These are phyloP conservation scores for Oithona nana DNA, from an alignment of 2,888 invertebrate species.

Conservation along the genomic window DNA sequence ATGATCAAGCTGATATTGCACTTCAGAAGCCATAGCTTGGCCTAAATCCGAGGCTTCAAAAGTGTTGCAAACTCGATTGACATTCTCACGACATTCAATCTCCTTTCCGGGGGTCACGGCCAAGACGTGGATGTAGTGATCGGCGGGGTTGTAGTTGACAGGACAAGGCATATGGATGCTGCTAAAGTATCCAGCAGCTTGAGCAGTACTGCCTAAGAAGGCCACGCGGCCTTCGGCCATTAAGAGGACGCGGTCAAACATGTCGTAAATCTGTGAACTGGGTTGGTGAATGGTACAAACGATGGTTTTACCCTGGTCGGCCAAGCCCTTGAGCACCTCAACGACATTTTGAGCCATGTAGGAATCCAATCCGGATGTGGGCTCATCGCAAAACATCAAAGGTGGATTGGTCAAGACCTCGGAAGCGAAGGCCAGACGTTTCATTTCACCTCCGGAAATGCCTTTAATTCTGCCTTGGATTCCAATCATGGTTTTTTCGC, in stretches of 20 bases:
- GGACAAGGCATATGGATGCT: slow-evolving; percentile 68
- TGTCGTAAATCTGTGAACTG: slow-evolving; percentile 59
- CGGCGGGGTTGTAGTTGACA: slow-evolving; percentile 78
- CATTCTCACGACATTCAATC: slow-evolving; percentile 51
- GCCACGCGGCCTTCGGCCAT: slow-evolving; percentile 35
- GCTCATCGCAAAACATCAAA: slow-evolving; percentile 89
- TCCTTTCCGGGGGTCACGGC: slow-evolving; percentile 70
- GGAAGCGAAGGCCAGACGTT: slow-evolving; percentile 84
- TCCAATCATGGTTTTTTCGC: slow-evolving; percentile 76
- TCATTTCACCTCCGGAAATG: slow-evolving; percentile 89
- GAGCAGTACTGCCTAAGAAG: slow-evolving; percentile 31
- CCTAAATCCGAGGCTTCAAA: slow-evolving; percentile 47
- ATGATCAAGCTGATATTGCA: background rate
- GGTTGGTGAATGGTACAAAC: slow-evolving; percentile 38
- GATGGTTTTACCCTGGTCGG: slow-evolving; percentile 32
- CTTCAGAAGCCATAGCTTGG: slow-evolving; percentile 1
- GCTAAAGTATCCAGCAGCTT: slow-evolving; percentile 29
- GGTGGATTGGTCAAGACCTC: slow-evolving; percentile 86
- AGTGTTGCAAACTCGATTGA: slow-evolving; percentile 56
- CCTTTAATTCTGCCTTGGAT: slow-evolving; percentile 69
- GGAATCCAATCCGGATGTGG: slow-evolving; percentile 86
- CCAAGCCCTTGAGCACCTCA: slow-evolving; percentile 41
- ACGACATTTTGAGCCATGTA: slow-evolving; percentile 94
- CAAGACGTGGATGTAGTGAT: slow-evolving; percentile 72
- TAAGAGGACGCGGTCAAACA: slow-evolving; percentile 43